Conservation (phyloP, 2,888 invertebrate genomes). For the Meiosimyza decipiens region DNA sequence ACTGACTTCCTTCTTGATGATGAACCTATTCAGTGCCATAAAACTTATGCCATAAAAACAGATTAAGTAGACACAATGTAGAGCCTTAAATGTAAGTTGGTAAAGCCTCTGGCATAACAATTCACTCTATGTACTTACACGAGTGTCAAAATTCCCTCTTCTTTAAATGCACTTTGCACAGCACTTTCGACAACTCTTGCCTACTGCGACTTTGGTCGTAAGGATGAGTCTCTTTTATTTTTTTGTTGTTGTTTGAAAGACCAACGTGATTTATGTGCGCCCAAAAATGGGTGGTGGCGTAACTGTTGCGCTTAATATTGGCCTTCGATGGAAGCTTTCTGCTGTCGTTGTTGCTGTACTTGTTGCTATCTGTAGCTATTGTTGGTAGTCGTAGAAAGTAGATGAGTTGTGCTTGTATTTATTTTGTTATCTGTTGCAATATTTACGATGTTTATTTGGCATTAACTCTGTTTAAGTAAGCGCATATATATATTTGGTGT, state of each 20-base stretch:
- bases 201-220: not conserved
- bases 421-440: conserved; percentile 21
- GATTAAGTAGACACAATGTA: not conserved
- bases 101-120: conserved; percentile 14
- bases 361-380: no score
- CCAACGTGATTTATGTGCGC: conserved; percentile 10
- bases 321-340: not conserved
- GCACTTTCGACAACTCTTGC: conserved; percentile 17
- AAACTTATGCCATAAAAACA: not conserved
- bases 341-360: no score
- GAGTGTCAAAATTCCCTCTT: conserved; percentile 16
- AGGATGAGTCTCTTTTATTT: not conserved
- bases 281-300: not conserved
- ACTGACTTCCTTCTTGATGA: no score
- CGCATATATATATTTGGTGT: not conserved
- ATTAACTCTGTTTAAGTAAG: conserved; percentile 1
- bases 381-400: no score
- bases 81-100: not conserved
- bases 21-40: not conserved
- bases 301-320: conserved; percentile 17
- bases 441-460: conserved; percentile 5
- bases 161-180: conserved; percentile 14
- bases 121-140: not conserved
- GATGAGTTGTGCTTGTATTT: not conserved
- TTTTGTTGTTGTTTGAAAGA: not conserved